Evolutionary conservation across 2,797 vertebrate genomes (phyloP), one percentile per base, ranked within the genome.

Genomic region (Lacerta viridis): DNA sequence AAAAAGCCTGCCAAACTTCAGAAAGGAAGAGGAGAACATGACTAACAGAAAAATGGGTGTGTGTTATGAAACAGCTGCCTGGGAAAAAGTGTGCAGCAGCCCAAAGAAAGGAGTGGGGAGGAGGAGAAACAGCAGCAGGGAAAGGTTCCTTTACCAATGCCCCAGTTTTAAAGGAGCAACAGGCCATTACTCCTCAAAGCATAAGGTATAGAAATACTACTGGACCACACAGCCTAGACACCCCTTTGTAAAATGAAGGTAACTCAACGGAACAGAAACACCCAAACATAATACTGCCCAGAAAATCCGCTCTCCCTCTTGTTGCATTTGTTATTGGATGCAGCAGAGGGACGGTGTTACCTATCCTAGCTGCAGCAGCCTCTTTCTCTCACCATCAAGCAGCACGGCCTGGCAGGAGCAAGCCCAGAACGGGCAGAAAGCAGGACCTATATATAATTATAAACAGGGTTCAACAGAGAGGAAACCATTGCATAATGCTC

Each of bases 21-120:
- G 77, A 74, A 87, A 50, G 29, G 64, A 87, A 66, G 43, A 82
- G 41, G 80, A 83, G 80, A 77, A 68, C n/a, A 69, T 64, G 69
- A 81, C 41, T n/a, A 80, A 74, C 9, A 64, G 69, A 74, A 84
- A 79, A 71, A 39, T 80, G 69, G 36, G 50, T 3, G 68, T 23
- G 36, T 43, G 36, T 18, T 25, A 74, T 81, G 36, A 81, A 87
- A 23, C 36, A 74, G 79, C 50, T 74, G 66, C 66, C 11, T 72
- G 43, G 69, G 75, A 77, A 80, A n/a, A 7, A 25, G 46, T 39
- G 39, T 20, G 33, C 33, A 66, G 27, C n/a, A 20, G 29, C 41
- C 75, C 29, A n/a, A 78, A 36, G 61, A 33, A 50, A 15, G 33
- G 13, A 78, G 39, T 17, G 3, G 29, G 41, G 33, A 80, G 9